phyloP scores from a whole-genome alignment of 1,140 invertebrate genomes.

The Trissolcus basalis region DNA sequence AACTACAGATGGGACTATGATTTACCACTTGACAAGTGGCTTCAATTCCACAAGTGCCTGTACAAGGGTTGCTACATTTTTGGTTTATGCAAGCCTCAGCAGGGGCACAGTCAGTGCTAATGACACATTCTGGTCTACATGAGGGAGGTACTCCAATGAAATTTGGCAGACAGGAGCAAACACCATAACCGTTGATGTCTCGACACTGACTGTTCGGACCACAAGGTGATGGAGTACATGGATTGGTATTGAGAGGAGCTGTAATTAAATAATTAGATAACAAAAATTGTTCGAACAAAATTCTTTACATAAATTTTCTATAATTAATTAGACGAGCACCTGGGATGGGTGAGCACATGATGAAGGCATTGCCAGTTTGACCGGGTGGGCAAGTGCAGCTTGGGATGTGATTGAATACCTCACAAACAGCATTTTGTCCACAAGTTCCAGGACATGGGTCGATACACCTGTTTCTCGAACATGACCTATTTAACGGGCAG shows the following conservation, averaged over 20 bases:
- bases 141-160: not conserved
- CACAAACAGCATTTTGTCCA: conserved; percentile 77
- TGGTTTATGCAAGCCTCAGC: not conserved
- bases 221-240: conserved; percentile 75
- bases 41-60: conserved; percentile 81
- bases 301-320: conserved; percentile 12
- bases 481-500: conserved; percentile 80
- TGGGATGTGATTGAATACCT: conserved; percentile 75
- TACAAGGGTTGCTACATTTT: not conserved
- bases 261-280: not conserved
- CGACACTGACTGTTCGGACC: conserved; percentile 1
- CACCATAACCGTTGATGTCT: not conserved
- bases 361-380: conserved; percentile 76
- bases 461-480: conserved; percentile 77
- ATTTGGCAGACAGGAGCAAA: conserved; percentile 5
- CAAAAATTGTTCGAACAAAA: not conserved
- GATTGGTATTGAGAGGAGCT: conserved; percentile 43
- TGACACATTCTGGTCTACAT: conserved; percentile 1
- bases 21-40: conserved; percentile 81
- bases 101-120: conserved; percentile 1
- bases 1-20: conserved; percentile 74
- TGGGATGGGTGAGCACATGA: conserved; percentile 64
- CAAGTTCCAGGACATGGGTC: conserved; percentile 78
- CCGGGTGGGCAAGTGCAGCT: conserved; percentile 75
- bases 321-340: no score